A percentile compares a stretch with the other conserved stretches of the same genome.
These are phyloP conservation scores for Emmelina monodactyla DNA, from an alignment of 2,888 invertebrate species.

Conservation along the genomic window DNA sequence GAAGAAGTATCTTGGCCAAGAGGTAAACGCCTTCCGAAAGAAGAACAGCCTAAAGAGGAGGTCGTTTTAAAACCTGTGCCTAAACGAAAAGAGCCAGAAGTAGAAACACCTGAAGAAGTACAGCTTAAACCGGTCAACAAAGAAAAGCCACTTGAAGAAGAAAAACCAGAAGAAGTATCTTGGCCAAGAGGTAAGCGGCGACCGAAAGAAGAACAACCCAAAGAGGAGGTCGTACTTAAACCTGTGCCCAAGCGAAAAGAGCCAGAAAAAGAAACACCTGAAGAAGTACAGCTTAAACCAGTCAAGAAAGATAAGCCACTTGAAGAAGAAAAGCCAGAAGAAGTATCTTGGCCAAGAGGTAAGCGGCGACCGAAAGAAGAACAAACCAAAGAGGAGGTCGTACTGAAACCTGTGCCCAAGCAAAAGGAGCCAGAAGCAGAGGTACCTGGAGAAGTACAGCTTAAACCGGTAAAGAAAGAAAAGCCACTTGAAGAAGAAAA, in stretches of 20 bases:
- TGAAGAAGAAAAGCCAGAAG: conserved; percentile 21
- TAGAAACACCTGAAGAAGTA: conserved; percentile 25
- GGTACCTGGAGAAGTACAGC: conserved; percentile 31
- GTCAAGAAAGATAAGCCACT: conserved; percentile 16
- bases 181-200: conserved; percentile 24
- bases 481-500: conserved; percentile 23
- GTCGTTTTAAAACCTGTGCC: conserved; percentile 27
- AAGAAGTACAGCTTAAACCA: conserved; percentile 23
- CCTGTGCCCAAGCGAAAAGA: conserved; percentile 25
- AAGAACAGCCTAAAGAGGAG: conserved; percentile 29
- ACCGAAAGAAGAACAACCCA: conserved; percentile 26
- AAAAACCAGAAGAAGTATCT: conserved; percentile 25
- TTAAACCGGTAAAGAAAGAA: conserved; percentile 31
- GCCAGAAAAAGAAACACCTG: conserved; percentile 31
- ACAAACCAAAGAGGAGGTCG: conserved; percentile 22
- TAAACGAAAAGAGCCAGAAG: conserved; percentile 25
- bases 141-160: conserved; percentile 20
- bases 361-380: conserved; percentile 25
- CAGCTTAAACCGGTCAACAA: conserved; percentile 28
- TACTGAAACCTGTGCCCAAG: conserved; percentile 28
- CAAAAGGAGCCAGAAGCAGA: conserved; percentile 21
- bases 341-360: conserved; percentile 26
- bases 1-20: conserved; percentile 23
- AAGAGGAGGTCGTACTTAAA: conserved; percentile 34
- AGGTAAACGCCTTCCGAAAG: conserved; percentile 20